phyloP scores from a whole-genome alignment of 2,888 invertebrate species.

The Amaurobius ferox region DNA sequence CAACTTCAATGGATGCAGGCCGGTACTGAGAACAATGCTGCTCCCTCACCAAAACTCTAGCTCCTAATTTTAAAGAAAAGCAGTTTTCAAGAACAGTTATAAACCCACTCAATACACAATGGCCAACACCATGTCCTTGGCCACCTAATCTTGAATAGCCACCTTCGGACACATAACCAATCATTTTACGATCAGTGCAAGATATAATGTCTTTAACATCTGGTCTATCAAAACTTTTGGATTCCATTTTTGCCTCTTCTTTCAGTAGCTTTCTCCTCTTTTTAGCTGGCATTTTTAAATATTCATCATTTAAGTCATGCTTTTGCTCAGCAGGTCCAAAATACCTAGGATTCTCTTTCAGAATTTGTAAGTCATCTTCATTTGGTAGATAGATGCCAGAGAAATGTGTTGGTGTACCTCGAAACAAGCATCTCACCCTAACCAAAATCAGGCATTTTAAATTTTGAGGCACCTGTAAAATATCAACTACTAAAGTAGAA shows the following conservation, averaged over 20 bases:
- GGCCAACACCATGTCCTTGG: conserved; percentile 45
- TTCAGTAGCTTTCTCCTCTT: background rate
- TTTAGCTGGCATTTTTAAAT: background rate
- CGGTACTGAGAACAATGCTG: conserved; percentile 58
- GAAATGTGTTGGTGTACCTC: conserved; percentile 42
- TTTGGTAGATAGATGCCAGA: conserved; percentile 40
- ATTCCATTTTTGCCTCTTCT: background rate
- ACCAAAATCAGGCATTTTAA: conserved; percentile 31
- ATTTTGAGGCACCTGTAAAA: background rate
- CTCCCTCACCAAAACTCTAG: conserved; percentile 41
- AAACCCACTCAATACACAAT: conserved; percentile 52
- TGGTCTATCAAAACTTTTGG: conserved; percentile 23
- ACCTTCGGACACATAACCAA: conserved; percentile 62
- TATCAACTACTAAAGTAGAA: too few species aligned
- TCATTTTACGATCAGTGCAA: conserved; percentile 41
- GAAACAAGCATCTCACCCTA: conserved; percentile 12
- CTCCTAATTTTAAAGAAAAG: background rate
- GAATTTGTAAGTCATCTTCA: conserved; percentile 23
- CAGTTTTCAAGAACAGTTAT: conserved; percentile 28
- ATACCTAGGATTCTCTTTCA: conserved; percentile 22
- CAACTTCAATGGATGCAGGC: conserved; percentile 34
- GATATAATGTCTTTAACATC: conserved; percentile 26
- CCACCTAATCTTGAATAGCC: conserved; percentile 43
- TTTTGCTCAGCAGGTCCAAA: conserved; percentile 49
- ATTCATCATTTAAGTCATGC: background rate